Evolutionary conservation across 2,113 vertebrate genomes (phyloP).

Genomic region (Crypturellus undulatus): DNA sequence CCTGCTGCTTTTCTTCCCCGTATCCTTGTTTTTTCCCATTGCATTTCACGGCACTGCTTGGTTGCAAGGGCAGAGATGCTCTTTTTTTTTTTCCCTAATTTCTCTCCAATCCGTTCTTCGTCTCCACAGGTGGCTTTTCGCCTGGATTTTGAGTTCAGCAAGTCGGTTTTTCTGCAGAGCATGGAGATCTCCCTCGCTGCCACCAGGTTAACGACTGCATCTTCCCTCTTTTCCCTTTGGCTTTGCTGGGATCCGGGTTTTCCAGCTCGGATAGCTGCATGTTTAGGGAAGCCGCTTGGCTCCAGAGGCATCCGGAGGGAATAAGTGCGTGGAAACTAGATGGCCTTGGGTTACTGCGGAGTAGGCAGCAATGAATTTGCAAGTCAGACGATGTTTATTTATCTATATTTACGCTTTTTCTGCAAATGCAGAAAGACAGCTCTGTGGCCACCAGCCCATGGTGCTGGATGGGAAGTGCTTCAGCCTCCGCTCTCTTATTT

Average conservation of each 20-base stretch:
- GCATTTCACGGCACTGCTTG: not conserved
- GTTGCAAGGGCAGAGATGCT: too few relatives aligned
- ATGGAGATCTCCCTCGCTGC: slow-evolving; percentile 79
- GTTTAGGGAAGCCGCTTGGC: not conserved
- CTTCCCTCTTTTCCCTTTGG: not conserved
- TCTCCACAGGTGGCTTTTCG: slow-evolving; percentile 86
- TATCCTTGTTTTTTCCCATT: too few relatives aligned
- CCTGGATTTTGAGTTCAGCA: slow-evolving; percentile 94
- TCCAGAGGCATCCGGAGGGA: not conserved
- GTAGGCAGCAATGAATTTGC: not conserved
- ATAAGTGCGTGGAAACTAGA: not conserved
- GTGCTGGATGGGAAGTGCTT: not conserved
- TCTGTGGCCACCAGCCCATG: not conserved
- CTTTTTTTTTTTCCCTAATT: too few relatives aligned
- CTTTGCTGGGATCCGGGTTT: not conserved
- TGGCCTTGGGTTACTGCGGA: not conserved
- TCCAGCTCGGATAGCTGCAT: not conserved
- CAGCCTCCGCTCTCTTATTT: not conserved
- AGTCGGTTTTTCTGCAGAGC: slow-evolving; percentile 82
- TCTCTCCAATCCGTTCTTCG: not conserved
- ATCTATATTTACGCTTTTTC: not conserved
- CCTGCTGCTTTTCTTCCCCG: not conserved
- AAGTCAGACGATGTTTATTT: not conserved
- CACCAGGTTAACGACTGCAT: slow-evolving; percentile 78
- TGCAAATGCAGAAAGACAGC: rapidly evolving